phyloP scores from a whole-genome alignment of 1,140 invertebrate genomes.

The Psilanteris sp. region DNA sequence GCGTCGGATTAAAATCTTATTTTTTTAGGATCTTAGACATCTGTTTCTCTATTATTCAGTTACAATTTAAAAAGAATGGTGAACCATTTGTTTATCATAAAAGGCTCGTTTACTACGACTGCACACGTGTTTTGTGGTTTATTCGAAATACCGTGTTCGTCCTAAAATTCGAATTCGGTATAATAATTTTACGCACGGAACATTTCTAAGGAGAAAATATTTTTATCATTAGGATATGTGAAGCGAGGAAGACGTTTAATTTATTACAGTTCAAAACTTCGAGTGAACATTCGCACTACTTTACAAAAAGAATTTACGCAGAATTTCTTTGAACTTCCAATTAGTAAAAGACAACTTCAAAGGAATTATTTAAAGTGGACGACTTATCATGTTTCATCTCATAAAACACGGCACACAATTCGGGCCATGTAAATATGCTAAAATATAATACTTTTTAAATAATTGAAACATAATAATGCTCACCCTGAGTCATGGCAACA shows the following conservation, averaged over 20 bases:
- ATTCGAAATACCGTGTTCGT: too few species aligned
- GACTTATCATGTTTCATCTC: slow-evolving; percentile 51
- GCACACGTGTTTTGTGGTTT: too few species aligned
- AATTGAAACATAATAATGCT: too few species aligned
- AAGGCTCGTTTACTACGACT: too few species aligned
- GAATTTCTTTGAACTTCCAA: slow-evolving; percentile 54
- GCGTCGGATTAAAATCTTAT: slow-evolving; percentile 39
- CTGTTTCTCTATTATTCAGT: too few species aligned
- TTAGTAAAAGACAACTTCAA: slow-evolving; percentile 54
- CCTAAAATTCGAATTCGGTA: too few species aligned
- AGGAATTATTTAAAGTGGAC: slow-evolving; percentile 55
- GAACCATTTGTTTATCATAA: too few species aligned
- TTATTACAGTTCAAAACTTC: slow-evolving; percentile 28
- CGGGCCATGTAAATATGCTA: slow-evolving; percentile 37
- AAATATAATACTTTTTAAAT: too few species aligned
- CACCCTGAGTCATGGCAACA: too few species aligned
- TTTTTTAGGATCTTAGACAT: too few species aligned
- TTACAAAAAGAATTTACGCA: slow-evolving; percentile 23
- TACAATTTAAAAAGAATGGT: slow-evolving; percentile 35
- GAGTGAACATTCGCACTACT: slow-evolving; percentile 46
- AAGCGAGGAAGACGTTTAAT: slow-evolving; percentile 4
- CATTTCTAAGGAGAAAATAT: background rate
- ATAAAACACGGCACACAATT: slow-evolving; percentile 31
- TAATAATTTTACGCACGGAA: background rate
- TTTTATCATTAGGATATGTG: slow-evolving; percentile 2